These are phyloP conservation scores for Psilopsiagon aymara DNA, from an alignment of 2,113 vertebrate species.

Conservation along the genomic window DNA sequence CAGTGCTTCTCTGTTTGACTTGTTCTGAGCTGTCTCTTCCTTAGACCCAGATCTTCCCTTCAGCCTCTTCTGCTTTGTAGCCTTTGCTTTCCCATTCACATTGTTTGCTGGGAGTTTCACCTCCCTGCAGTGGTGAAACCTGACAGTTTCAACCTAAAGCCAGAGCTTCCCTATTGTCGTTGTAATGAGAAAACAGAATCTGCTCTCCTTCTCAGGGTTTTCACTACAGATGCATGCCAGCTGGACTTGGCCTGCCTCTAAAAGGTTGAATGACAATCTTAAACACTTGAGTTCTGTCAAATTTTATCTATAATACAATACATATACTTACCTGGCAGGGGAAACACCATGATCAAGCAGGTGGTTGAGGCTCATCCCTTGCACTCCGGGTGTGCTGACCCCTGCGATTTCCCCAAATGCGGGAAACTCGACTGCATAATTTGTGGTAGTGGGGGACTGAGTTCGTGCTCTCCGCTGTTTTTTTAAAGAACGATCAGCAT, in stretches of 20 bases:
- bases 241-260: not conserved
- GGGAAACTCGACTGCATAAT: too few relatives aligned
- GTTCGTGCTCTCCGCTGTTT: too few relatives aligned
- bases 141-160: not conserved
- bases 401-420: too few relatives aligned
- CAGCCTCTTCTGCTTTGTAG: not conserved
- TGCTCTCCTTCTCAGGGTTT: not conserved
- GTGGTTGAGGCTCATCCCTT: too few relatives aligned
- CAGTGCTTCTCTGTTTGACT: not conserved
- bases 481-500: too few relatives aligned
- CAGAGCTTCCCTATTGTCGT: not conserved
- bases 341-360: too few relatives aligned
- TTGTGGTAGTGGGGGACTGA: too few relatives aligned
- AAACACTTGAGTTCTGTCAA: not conserved
- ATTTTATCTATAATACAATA: not conserved
- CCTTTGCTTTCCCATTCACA: not conserved
- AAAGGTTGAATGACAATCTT: not conserved
- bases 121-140: not conserved
- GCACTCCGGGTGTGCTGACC: too few relatives aligned
- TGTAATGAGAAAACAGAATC: not conserved
- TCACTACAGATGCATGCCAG: not conserved
- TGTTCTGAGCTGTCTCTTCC: not conserved
- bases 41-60: not conserved
- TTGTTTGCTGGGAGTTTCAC: not conserved
- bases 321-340: not conserved